Conservation (phyloP, 2,113 vertebrate species). For the Gnathonemus longibarbis region DNA sequence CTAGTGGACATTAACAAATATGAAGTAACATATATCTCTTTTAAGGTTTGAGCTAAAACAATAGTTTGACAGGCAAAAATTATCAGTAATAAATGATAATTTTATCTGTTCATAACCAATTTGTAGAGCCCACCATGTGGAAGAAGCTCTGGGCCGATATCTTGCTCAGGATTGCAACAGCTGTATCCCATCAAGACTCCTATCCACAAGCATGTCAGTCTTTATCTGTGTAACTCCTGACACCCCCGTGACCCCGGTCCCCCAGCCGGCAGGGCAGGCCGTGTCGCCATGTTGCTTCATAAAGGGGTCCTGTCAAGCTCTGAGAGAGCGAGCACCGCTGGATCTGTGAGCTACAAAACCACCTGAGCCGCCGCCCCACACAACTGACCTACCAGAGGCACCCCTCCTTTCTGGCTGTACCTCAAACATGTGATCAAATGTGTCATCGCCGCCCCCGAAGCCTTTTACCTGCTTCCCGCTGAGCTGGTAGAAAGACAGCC, state of each 20-base stretch:
- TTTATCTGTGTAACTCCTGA: neutral
- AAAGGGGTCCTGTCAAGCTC: neutral
- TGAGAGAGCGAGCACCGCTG: neutral
- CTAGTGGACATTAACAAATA: neutral
- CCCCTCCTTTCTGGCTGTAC: neutral
- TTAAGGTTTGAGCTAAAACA: neutral
- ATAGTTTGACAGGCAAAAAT: neutral
- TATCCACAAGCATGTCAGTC: neutral
- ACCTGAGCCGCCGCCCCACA: too few species aligned
- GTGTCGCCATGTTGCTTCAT: neutral
- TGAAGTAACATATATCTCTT: neutral
- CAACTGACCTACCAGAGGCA: neutral
- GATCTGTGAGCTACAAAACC: neutral
- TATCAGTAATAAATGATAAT: neutral
- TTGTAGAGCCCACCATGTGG: neutral
- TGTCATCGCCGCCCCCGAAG: neutral
- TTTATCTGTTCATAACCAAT: neutral
- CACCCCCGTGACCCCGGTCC: neutral
- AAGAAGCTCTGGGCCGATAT: neutral
- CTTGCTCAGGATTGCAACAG: neutral
- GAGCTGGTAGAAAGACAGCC: slow-evolving; percentile 92
- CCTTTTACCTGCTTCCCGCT: slow-evolving; percentile 88
- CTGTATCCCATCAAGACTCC: neutral
- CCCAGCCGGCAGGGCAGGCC: neutral
- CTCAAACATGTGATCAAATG: neutral